Conservation (phyloP, 2,113 vertebrate species). For the Mesembrinibis cayennensis region DNA sequence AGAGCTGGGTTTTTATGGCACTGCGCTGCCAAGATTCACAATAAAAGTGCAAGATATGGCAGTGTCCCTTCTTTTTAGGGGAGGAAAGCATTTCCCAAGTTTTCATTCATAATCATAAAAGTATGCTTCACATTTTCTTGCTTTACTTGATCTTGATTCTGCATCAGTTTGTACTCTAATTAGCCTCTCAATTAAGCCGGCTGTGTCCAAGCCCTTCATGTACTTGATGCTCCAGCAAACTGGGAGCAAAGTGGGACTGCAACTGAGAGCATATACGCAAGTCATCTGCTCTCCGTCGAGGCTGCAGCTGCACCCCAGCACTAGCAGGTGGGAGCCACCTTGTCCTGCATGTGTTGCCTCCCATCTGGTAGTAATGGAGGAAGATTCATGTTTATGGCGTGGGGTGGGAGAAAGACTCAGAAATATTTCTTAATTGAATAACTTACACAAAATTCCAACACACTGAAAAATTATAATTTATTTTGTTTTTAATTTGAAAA, state of each 20-base stretch:
- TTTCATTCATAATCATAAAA: background rate
- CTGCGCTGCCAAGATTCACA: background rate
- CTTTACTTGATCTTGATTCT: background rate
- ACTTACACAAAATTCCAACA: background rate
- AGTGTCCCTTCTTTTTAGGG: background rate
- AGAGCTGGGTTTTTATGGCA: background rate
- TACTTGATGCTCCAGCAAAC: background rate
- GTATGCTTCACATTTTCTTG: background rate
- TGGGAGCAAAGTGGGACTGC: background rate
- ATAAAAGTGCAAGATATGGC: background rate
- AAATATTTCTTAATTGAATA: background rate
- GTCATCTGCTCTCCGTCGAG: background rate
- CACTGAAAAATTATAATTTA: background rate
- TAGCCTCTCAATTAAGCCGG: background rate
- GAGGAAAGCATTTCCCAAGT: background rate
- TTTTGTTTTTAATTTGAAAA: background rate
- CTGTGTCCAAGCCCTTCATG: background rate
- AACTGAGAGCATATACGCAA: background rate
- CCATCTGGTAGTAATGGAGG: background rate
- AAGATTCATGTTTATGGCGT: background rate
- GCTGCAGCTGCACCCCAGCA: background rate
- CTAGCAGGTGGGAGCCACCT: background rate
- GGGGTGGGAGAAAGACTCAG: background rate
- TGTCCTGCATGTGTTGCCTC: background rate
- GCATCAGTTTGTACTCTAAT: background rate